Conservation (phyloP, 2,888 invertebrate genomes). For the Anthophora plumipes region DNA sequence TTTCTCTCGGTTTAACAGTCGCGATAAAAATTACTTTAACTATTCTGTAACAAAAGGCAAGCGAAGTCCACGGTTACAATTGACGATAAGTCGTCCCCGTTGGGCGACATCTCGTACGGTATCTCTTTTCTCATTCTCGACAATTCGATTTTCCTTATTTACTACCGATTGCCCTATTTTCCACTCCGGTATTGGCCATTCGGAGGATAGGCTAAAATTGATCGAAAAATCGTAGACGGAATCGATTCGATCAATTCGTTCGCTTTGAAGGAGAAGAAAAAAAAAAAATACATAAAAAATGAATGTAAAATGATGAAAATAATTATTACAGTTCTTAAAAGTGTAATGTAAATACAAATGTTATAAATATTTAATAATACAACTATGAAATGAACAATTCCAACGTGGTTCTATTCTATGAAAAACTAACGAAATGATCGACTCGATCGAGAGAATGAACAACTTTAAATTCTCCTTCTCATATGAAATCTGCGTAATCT, state of each 20-base stretch:
- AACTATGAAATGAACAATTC: background rate
- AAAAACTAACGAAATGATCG: conserved; percentile 44
- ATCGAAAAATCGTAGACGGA: background rate
- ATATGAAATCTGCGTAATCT: conserved; percentile 24
- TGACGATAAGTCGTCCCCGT: conserved; percentile 17
- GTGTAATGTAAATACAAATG: background rate
- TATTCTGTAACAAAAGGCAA: conserved; percentile 75
- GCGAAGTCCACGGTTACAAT: conserved; percentile 44
- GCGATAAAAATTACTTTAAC: conserved; percentile 75
- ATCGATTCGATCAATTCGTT: conserved; percentile 40
- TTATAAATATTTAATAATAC: background rate
- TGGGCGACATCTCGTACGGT: conserved; percentile 16
- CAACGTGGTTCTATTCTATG: background rate
- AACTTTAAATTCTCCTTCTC: conserved; percentile 27
- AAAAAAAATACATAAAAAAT: background rate
- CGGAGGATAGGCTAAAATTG: background rate
- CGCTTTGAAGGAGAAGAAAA: background rate
- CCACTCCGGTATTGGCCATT: background rate
- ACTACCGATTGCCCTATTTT: background rate
- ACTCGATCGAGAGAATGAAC: conserved; percentile 15
- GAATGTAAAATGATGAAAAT: too few relatives aligned
- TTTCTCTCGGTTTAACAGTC: conserved; percentile 69
- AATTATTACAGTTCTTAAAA: too few relatives aligned
- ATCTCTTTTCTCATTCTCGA: conserved; percentile 17
- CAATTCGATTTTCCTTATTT: conserved; percentile 26